A percentile compares a stretch with the other conserved stretches of the same genome.
These are phyloP conservation scores for Teleogryllus occipitalis DNA, from an alignment of 1,140 invertebrate species.

Conservation along the genomic window DNA sequence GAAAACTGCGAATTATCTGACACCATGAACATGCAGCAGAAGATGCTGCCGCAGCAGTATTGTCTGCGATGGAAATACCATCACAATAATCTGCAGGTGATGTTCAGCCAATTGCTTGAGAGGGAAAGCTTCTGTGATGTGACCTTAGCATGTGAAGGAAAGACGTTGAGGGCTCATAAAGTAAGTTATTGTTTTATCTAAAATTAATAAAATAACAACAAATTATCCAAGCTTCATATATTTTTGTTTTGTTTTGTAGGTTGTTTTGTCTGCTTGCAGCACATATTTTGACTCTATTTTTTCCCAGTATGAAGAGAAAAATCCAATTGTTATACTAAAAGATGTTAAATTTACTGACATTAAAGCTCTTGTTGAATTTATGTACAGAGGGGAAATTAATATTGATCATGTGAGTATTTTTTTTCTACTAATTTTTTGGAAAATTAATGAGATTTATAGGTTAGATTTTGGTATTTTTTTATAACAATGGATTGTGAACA, in stretches of 20 bases:
- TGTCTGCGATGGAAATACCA: constrained; percentile 87
- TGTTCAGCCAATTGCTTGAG: constrained; percentile 81
- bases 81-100: constrained; percentile 73
- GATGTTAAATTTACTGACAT: constrained; percentile 77
- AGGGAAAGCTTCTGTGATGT: constrained; percentile 86
- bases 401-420: constrained; percentile 73
- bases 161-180: constrained; percentile 80
- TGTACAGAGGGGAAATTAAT: constrained; percentile 94
- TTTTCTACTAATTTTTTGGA: background rate
- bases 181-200: constrained; percentile 38
- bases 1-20: background rate
- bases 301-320: constrained; percentile 78
- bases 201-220: background rate
- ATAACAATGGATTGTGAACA: no score
- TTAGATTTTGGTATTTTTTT: no score
- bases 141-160: constrained; percentile 80
- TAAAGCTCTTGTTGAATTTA: constrained; percentile 82
- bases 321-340: constrained; percentile 76
- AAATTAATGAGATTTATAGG: background rate
- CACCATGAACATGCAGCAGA: constrained; percentile 26
- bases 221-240: constrained; percentile 12
- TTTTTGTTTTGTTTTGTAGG: constrained; percentile 44
- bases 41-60: constrained; percentile 76
- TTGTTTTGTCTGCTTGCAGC: constrained; percentile 69
- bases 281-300: constrained; percentile 82